phyloP scores from a whole-genome alignment of 2,113 vertebrate species.

The Bufo gargarizans region DNA sequence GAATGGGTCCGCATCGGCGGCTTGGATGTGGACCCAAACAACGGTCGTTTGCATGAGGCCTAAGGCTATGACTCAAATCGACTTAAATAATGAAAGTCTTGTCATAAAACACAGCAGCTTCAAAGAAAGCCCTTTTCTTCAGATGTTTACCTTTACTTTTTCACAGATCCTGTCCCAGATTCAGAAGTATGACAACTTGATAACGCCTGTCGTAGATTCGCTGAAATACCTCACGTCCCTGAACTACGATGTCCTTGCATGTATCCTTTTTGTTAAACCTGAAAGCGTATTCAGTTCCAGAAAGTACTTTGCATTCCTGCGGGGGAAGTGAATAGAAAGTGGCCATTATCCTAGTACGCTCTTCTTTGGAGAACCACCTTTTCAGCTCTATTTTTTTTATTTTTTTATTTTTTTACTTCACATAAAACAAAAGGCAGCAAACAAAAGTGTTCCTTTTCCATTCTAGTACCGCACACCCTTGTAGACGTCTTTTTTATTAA shows the following conservation, averaged over 20 bases:
- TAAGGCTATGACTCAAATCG: too few species aligned
- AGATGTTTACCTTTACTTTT: slow-evolving; percentile 32
- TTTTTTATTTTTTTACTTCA: too few species aligned
- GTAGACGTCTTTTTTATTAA: too few species aligned
- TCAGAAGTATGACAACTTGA: slow-evolving; percentile 98
- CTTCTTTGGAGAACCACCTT: background rate
- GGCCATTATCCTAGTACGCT: background rate
- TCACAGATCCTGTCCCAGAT: slow-evolving; percentile 96
- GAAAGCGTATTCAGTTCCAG: too few species aligned
- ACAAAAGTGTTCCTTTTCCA: too few species aligned
- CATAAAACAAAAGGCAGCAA: too few species aligned
- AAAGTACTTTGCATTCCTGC: background rate
- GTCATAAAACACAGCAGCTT: background rate
- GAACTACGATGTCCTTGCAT: slow-evolving; percentile 98
- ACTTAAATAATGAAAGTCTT: background rate
- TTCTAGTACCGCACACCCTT: too few species aligned
- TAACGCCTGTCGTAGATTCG: slow-evolving; percentile 95
- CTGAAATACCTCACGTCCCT: slow-evolving; percentile 98
- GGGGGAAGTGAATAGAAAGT: too few species aligned
- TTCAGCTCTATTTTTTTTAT: too few species aligned
- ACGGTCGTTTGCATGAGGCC: too few species aligned
- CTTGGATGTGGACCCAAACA: too few species aligned
- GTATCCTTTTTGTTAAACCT: slow-evolving; percentile 82
- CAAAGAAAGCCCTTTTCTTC: background rate
- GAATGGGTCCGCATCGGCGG: too few species aligned